phyloP scores from a whole-genome alignment of 2,797 vertebrate genomes.

The Pseudotriccus pelzelni region DNA sequence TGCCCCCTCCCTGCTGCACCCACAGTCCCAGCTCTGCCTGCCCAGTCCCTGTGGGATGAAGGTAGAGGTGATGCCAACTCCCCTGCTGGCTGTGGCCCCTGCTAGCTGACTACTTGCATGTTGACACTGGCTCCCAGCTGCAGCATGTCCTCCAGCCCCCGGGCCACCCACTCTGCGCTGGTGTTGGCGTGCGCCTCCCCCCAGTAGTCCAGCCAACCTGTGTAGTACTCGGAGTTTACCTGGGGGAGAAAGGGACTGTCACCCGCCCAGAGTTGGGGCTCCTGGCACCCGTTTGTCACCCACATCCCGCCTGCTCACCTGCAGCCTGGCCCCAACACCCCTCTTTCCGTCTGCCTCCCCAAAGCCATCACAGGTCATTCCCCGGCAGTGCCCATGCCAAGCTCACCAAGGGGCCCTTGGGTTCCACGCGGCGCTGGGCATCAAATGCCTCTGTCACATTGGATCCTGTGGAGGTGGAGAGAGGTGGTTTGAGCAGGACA shows the following conservation, averaged over 20 bases:
- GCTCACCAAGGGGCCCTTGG: conserved; percentile 89
- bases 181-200: conserved; percentile 83
- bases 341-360: background rate
- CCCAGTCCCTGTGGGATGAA: background rate
- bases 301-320: background rate
- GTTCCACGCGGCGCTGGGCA: conserved; percentile 86
- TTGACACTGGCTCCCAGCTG: conserved; percentile 90
- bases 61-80: background rate
- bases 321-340: background rate
- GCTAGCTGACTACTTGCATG: conserved; percentile 80
- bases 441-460: conserved; percentile 84
- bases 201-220: conserved; percentile 99
- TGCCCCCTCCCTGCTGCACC: background rate
- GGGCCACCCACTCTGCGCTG: conserved; percentile 75
- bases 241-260: conserved; percentile 45
- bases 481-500: background rate
- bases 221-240: conserved; percentile 99
- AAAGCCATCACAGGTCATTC: fast-evolving
- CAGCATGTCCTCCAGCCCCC: conserved; percentile 84
- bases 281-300: background rate
- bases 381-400: background rate
- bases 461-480: conserved; percentile 72
- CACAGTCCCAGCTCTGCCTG: background rate
- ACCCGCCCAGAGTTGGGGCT: background rate
- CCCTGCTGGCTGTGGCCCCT: background rate